Evolutionary conservation across 2,113 vertebrate genomes (phyloP).

Genomic region (Nycticryphes semicollaris): DNA sequence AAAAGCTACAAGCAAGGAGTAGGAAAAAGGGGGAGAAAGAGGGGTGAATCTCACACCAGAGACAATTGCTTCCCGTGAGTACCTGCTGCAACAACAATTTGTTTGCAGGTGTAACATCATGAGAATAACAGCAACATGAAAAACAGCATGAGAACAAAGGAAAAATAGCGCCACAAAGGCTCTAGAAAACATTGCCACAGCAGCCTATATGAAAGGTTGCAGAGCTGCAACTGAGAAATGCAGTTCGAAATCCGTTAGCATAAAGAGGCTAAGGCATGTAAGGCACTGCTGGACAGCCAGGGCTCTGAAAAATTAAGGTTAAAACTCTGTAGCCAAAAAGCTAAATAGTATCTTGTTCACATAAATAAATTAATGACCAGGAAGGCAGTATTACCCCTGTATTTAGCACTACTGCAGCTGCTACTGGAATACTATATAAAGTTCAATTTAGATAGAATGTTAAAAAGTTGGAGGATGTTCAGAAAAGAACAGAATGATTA

Average conservation of each 20-base stretch:
- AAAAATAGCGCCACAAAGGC: not conserved
- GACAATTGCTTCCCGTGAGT: not conserved
- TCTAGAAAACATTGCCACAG: not conserved
- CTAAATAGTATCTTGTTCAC: not conserved
- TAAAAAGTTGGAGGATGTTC: constrained; percentile 21
- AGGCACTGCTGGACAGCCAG: not conserved
- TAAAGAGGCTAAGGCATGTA: not conserved
- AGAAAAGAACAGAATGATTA: constrained; percentile 42
- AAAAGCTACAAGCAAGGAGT: not conserved
- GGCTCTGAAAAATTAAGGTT: not conserved
- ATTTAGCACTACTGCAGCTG: not conserved
- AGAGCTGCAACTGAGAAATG: not conserved
- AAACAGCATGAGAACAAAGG: not conserved
- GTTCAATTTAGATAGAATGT: constrained; percentile 5
- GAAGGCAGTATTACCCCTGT: not conserved
- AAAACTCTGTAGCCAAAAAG: constrained; percentile 21
- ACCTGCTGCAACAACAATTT: not conserved
- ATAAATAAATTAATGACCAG: constrained; percentile 33
- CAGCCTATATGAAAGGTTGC: not conserved
- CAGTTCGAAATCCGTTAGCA: not conserved
- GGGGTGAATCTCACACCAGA: not conserved
- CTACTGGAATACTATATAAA: constrained; percentile 29
- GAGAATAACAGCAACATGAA: not conserved
- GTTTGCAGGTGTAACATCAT: not conserved
- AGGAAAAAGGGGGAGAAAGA: not conserved